phyloP scores from a whole-genome alignment of 2,797 vertebrate genomes.

The Coluber constrictor region DNA sequence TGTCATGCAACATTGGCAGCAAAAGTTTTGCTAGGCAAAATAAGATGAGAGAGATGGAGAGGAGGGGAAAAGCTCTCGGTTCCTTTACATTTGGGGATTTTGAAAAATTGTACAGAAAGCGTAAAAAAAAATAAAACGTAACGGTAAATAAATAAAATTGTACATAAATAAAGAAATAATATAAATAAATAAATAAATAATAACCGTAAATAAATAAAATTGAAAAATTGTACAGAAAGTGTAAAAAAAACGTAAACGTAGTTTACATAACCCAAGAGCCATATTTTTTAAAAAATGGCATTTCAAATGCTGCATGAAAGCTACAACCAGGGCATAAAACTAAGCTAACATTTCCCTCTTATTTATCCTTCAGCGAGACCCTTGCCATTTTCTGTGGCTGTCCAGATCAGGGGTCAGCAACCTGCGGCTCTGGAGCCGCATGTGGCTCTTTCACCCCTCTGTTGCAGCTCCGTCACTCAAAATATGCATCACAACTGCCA shows the following conservation, averaged over 20 bases:
- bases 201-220: no score
- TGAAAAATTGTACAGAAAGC: background rate
- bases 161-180: no score
- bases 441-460: no score
- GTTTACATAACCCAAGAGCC: constrained; percentile 15
- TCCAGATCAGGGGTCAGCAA: no score
- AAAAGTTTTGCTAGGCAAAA: background rate
- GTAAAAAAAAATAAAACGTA: background rate
- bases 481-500: no score
- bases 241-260: no score
- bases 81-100: background rate
- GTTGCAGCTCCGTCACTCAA: no score
- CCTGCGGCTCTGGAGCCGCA: no score
- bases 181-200: no score
- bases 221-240: background rate
- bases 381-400: background rate
- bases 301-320: background rate
- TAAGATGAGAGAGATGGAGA: background rate
- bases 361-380: background rate
- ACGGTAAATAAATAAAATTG: no score
- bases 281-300: background rate
- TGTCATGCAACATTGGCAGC: background rate
- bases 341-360: background rate
- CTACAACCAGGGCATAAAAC: background rate
- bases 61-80: background rate